Base-by-base conservation (phyloP, 2,113 vertebrate genomes). In the Gymnobelideus leadbeateri region DNA sequence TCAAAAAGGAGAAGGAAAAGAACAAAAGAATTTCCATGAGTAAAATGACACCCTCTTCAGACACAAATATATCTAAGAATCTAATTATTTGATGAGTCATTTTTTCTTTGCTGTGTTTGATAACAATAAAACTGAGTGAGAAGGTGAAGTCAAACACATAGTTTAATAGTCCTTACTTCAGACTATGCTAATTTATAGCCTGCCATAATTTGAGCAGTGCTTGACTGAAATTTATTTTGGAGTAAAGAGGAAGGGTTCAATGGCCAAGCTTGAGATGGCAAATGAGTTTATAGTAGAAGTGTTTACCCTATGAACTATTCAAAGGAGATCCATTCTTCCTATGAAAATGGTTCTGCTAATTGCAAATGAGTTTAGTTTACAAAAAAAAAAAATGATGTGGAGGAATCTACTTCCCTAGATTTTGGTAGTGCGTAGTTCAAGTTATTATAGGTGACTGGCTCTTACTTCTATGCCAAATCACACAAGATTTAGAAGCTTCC, bases 161-260 rank as follows among this genome's bases (percentile, higher is more conserved):
- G 52, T 96, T 97, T 95, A 96, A 92, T 52, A 94, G 61, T 97
- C 91, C 90, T 96, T 94, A 96, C 96, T 94, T 98, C 94, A 95
- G 84, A 97, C 68, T 91, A 54, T 96, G 94, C 84, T 95, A 95
- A 97, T 96, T 93, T 91, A 96, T 52, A 94, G 3, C 3, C 8
- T 91, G 54, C 9, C 49, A 94, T 95, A 92, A 96, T 94, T 96
- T 96, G 96, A 91, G 25, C 26, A 94, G 16, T 1, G 52, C 94
- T 94, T n/a, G 24, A 95, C 51, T 54, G n/a, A 95, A 89, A 21
- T 94, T 96, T 94, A n/a, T 51, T 46, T 43, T 51, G 47, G 51
- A 77, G 53, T 53, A 84, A 94, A 12, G 91, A 97, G 61, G 61
- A 94, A 95, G 96, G 92, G 94, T 94, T 93, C 92, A 84, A 93